phyloP scores from a whole-genome alignment of 2,113 vertebrate species.

The Cinclus cinclus region DNA sequence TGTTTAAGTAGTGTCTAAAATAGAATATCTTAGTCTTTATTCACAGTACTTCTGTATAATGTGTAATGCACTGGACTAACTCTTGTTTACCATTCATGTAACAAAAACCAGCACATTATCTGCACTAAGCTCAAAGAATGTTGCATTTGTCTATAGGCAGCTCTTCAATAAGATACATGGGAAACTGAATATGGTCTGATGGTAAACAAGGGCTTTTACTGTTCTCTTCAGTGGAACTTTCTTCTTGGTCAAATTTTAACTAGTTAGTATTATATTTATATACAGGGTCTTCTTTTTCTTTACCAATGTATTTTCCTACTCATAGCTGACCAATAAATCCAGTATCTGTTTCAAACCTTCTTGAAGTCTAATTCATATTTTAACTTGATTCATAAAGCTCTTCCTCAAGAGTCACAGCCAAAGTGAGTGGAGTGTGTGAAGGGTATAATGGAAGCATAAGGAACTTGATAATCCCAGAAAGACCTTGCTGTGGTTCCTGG shows the following conservation, averaged over 20 bases:
- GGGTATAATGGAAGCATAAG: neutral
- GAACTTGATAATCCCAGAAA: neutral
- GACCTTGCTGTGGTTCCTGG: neutral
- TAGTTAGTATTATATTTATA: slow-evolving; percentile 93
- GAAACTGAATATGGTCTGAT: slow-evolving; percentile 89
- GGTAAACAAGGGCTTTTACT: slow-evolving; percentile 95
- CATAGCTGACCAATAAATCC: slow-evolving; percentile 98
- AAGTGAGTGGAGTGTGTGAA: neutral
- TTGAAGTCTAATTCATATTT: slow-evolving; percentile 84
- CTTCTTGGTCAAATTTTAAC: slow-evolving; percentile 91
- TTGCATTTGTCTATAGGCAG: slow-evolving; percentile 88
- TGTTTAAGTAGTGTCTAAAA: slow-evolving; percentile 77
- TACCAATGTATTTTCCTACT: slow-evolving; percentile 99
- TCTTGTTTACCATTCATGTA: slow-evolving; percentile 98
- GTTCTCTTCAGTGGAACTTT: slow-evolving; percentile 88
- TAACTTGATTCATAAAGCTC: neutral
- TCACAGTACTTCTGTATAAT: slow-evolving; percentile 80
- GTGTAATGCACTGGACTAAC: slow-evolving; percentile 98
- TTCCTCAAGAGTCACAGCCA: neutral
- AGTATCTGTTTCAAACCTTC: slow-evolving; percentile 91
- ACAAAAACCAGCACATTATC: slow-evolving; percentile 94
- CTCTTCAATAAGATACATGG: slow-evolving; percentile 91
- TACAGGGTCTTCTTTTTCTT: slow-evolving; percentile 96
- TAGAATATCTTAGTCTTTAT: slow-evolving; percentile 76
- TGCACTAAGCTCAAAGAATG: slow-evolving; percentile 96